Evolutionary conservation across 2,888 invertebrate species (phyloP).

Genomic region (Yponomeuta malinellus): DNA sequence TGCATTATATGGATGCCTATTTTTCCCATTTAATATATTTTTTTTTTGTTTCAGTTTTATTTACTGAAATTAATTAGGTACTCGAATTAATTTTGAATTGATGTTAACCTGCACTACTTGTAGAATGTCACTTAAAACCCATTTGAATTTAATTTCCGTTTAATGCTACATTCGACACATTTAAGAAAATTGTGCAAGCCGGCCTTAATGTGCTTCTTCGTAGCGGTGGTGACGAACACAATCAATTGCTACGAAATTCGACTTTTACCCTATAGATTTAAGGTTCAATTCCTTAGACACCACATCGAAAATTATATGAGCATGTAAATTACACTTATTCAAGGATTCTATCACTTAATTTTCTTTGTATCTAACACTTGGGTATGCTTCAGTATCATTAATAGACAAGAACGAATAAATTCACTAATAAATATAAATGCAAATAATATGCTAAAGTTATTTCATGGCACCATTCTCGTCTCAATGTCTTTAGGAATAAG

Average conservation of each 20-base stretch:
- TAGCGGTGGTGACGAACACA: not conserved
- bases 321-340: not conserved
- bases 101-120: too few relatives aligned
- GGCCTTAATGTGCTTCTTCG: too few relatives aligned
- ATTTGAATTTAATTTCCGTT: too few relatives aligned
- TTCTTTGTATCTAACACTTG: not conserved
- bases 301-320: not conserved
- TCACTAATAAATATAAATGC: not conserved
- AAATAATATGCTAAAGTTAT: not conserved
- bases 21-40: too few relatives aligned
- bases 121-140: too few relatives aligned
- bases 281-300: not conserved
- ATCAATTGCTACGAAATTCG: not conserved
- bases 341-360: conserved; percentile 3
- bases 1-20: too few relatives aligned
- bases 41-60: too few relatives aligned
- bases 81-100: too few relatives aligned
- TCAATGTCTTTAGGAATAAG: not conserved
- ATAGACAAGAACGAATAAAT: not conserved
- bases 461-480: not conserved
- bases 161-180: too few relatives aligned
- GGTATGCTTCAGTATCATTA: not conserved
- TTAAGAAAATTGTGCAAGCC: too few relatives aligned
- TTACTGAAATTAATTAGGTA: too few relatives aligned
- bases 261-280: not conserved